These are phyloP conservation scores for Myotis planiceps DNA, from an alignment of 2,797 vertebrate genomes.

Conservation along the genomic window DNA sequence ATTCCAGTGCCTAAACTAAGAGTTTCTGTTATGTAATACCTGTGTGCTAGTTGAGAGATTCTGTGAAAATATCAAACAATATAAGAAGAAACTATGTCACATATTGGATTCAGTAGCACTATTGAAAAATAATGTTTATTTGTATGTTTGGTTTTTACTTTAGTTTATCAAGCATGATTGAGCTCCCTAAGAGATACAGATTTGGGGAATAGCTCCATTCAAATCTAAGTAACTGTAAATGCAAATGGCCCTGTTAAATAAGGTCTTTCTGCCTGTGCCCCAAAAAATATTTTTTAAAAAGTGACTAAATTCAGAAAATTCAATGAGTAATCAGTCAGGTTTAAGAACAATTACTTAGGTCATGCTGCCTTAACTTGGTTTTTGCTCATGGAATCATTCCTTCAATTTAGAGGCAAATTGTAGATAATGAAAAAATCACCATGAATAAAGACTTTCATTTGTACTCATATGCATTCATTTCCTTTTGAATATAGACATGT, in stretches of 20 bases:
- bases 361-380: background rate
- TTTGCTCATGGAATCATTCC: constrained; percentile 38
- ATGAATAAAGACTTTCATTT: background rate
- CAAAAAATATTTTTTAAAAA: background rate
- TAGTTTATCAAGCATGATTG: background rate
- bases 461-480: background rate
- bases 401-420: constrained; percentile 6
- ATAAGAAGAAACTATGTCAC: background rate
- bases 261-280: background rate
- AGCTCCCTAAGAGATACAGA: background rate
- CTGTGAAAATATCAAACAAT: background rate
- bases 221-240: constrained; percentile 18
- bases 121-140: constrained; percentile 19
- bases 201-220: constrained; percentile 16
- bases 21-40: background rate
- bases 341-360: constrained; percentile 33
- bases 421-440: background rate
- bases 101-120: background rate
- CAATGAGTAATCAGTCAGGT: background rate
- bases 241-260: background rate
- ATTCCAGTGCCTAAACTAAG: background rate
- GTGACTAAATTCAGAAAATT: constrained; percentile 51
- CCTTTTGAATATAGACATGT: background rate
- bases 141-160: background rate
- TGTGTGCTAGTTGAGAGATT: background rate